phyloP scores from a whole-genome alignment of 1,140 invertebrate species.

The Drosophila setifemur region DNA sequence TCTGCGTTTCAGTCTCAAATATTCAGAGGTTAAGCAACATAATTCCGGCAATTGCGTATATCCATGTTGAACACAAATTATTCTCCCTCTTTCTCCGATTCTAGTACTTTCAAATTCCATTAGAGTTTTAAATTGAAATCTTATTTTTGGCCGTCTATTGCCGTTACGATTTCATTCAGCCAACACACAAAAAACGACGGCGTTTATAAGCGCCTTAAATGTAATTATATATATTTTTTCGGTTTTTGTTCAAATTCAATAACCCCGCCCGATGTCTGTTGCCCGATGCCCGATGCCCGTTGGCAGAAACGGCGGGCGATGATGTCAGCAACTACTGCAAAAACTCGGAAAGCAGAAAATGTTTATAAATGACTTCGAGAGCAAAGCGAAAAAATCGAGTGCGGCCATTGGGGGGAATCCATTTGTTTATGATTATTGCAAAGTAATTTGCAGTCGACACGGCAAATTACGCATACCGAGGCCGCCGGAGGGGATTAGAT shows the following conservation, averaged over 20 bases:
- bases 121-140: neutral
- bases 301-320: slow-evolving; percentile 27
- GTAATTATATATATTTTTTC: slow-evolving; percentile 34
- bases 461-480: slow-evolving; percentile 12
- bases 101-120: neutral
- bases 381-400: slow-evolving; percentile 16
- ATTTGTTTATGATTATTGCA: slow-evolving; percentile 70
- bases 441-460: slow-evolving; percentile 48
- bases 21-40: too few relatives aligned
- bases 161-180: slow-evolving; percentile 6
- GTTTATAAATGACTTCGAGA: slow-evolving; percentile 50
- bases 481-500: neutral
- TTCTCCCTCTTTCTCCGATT: neutral
- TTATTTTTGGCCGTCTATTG: neutral
- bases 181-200: neutral
- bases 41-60: too few relatives aligned
- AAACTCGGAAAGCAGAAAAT: slow-evolving; percentile 33
- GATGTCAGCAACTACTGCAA: slow-evolving; percentile 60
- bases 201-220: slow-evolving; percentile 16
- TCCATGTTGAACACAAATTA: too few relatives aligned
- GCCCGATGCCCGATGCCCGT: too few relatives aligned
- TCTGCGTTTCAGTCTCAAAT: too few relatives aligned
- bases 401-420: slow-evolving; percentile 29
- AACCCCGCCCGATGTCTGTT: too few relatives aligned
- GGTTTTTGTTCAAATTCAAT: slow-evolving; percentile 50